A percentile compares a stretch with the other conserved stretches of the same genome.
Evolutionary conservation across 1,140 invertebrate genomes (phyloP).

Genomic region (Lamellibrachia luymesi): DNA sequence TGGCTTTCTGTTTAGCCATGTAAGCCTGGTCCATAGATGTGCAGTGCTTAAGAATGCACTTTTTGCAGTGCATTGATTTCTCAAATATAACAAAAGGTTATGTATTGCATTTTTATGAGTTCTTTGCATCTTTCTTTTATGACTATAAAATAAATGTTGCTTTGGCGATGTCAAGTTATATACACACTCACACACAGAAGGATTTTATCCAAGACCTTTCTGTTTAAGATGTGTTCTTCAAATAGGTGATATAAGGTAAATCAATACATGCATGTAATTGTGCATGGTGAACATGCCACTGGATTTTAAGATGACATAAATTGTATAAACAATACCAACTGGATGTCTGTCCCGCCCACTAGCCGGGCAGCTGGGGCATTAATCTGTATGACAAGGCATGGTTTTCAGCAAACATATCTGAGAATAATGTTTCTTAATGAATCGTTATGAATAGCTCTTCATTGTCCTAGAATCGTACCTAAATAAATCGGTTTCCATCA

Average conservation of each 20-base stretch:
- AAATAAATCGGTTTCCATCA: neutral
- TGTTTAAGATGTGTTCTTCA: neutral
- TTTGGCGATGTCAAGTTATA: neutral
- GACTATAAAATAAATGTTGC: neutral
- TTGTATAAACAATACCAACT: neutral
- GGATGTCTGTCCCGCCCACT: neutral
- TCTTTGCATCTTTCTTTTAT: neutral
- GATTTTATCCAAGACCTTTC: too few species aligned
- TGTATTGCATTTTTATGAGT: neutral
- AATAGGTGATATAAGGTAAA: neutral
- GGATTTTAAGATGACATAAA: conserved; percentile 5
- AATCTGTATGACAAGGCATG: neutral
- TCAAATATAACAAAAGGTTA: neutral
- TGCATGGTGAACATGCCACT: neutral
- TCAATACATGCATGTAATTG: neutral
- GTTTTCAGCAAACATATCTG: neutral
- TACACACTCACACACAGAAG: too few species aligned
- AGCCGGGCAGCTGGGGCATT: neutral
- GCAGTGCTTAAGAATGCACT: neutral
- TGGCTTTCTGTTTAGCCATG: neutral
- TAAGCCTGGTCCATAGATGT: neutral
- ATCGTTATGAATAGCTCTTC: neutral
- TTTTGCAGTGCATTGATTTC: neutral
- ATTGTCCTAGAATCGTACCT: neutral
- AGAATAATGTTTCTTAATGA: neutral